These are phyloP conservation scores for Cataglyphis rosenhaueri DNA, from an alignment of 2,888 invertebrate species.

Conservation along the genomic window DNA sequence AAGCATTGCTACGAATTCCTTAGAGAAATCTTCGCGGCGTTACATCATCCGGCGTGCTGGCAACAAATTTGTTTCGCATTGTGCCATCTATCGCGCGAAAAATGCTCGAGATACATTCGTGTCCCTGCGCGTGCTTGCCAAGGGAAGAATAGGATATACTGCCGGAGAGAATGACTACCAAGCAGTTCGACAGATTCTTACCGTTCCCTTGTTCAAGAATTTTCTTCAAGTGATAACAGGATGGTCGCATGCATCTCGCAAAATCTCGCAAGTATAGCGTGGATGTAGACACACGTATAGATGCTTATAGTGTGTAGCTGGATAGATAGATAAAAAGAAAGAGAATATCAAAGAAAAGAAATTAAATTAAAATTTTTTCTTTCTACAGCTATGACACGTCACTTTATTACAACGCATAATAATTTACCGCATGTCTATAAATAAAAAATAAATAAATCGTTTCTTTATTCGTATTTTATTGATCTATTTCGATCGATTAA, in stretches of 20 bases:
- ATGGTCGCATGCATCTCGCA: not conserved
- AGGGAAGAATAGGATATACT: slow-evolving; percentile 51
- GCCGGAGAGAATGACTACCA: slow-evolving; percentile 53
- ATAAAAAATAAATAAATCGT: not conserved
- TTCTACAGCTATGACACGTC: not conserved
- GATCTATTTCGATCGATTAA: slow-evolving; percentile 14
- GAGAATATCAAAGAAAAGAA: no score
- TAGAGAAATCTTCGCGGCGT: slow-evolving; percentile 84
- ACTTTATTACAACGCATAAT: not conserved
- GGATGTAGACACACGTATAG: not conserved
- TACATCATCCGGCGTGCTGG: slow-evolving; percentile 79
- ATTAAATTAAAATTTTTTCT: not conserved
- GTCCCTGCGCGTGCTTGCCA: slow-evolving; percentile 63
- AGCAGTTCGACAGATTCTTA: slow-evolving; percentile 52
- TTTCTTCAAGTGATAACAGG: slow-evolving; percentile 11
- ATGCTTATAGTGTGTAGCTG: not conserved
- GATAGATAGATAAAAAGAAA: not conserved
- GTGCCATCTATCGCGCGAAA: slow-evolving; percentile 73
- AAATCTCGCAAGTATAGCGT: slow-evolving; percentile 10
- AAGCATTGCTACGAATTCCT: slow-evolving; percentile 79
- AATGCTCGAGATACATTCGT: slow-evolving; percentile 75
- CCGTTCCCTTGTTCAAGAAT: slow-evolving; percentile 34
- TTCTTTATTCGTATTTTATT: not conserved
- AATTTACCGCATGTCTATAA: not conserved
- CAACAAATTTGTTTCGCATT: slow-evolving; percentile 81